Percentiles rank a stretch among this genome's conserved stretches.
Conservation (phyloP, 53 echinoderm and acorn worm genomes). For the Luidia sarsii region DNA sequence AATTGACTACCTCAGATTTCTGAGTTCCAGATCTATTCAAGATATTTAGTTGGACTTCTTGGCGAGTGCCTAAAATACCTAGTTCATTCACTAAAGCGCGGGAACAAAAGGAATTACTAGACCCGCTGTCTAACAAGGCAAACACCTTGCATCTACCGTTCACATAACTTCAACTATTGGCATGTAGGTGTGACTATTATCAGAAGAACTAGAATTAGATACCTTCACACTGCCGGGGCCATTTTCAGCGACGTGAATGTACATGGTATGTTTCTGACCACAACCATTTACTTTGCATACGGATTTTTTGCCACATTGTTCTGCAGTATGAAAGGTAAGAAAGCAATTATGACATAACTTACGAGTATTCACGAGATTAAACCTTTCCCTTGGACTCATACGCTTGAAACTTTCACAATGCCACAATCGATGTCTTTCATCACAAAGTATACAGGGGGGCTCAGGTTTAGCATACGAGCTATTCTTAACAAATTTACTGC, state of each 20-base stretch:
- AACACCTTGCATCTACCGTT: slow-evolving; percentile 13
- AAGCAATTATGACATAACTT: no score
- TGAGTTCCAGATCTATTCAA: slow-evolving; percentile 40
- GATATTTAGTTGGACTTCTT: slow-evolving; percentile 25
- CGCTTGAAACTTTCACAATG: slow-evolving; percentile 37
- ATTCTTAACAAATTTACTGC: background rate
- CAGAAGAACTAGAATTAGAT: slow-evolving; percentile 39
- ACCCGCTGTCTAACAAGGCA: slow-evolving; percentile 45
- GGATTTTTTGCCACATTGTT: slow-evolving; percentile 46
- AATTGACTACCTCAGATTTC: slow-evolving; percentile 20
- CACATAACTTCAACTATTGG: slow-evolving; percentile 32
- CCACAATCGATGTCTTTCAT: slow-evolving; percentile 38
- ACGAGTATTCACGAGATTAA: slow-evolving; percentile 25
- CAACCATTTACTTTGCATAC: no score
- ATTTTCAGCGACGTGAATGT: slow-evolving; percentile 4
- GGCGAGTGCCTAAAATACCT: background rate
- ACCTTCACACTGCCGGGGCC: slow-evolving; percentile 3
- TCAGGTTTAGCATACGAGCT: slow-evolving; percentile 47
- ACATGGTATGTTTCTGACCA: no score
- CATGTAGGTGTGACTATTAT: slow-evolving; percentile 9
- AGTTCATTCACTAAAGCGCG: slow-evolving; percentile 21
- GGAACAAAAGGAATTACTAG: slow-evolving; percentile 59
- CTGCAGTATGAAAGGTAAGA: slow-evolving; percentile 1
- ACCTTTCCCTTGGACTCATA: slow-evolving; percentile 24
- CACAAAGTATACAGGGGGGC: slow-evolving; percentile 37